Evolutionary conservation across 2,888 invertebrate species (phyloP).

Genomic region (Calliphora vomitoria): DNA sequence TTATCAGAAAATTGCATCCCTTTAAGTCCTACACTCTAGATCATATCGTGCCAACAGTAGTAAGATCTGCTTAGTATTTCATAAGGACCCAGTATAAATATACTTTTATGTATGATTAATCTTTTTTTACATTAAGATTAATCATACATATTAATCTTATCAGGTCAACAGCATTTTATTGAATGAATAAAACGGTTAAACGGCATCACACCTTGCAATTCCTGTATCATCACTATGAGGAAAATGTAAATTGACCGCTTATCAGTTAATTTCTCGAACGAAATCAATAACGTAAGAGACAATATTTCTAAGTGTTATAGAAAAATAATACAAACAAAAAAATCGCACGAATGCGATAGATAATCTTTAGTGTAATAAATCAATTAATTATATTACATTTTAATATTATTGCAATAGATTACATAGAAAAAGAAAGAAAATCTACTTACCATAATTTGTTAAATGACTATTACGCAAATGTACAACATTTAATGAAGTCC

Average conservation of each 20-base stretch:
- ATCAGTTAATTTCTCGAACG: conserved; percentile 12
- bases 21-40: too few relatives aligned
- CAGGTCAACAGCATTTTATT: conserved; percentile 66
- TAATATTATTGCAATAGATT: not conserved
- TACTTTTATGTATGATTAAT: too few relatives aligned
- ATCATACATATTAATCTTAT: conserved; percentile 13
- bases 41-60: too few relatives aligned
- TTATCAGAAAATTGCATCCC: too few relatives aligned
- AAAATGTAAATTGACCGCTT: conserved; percentile 35
- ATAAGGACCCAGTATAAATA: too few relatives aligned
- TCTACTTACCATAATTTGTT: conserved; percentile 87
- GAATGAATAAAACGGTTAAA: conserved; percentile 27
- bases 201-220: conserved; percentile 26
- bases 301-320: not conserved
- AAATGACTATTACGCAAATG: conserved; percentile 90
- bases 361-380: conserved; percentile 14
- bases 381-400: conserved; percentile 5
- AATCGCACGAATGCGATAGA: not conserved
- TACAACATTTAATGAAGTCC: conserved; percentile 89
- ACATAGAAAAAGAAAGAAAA: not conserved
- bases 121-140: conserved; percentile 16
- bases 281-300: conserved; percentile 1
- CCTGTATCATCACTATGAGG: conserved; percentile 27
- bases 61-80: too few relatives aligned
- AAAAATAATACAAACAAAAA: not conserved